Evolutionary conservation across 2,888 invertebrate genomes (phyloP).

Genomic region (Amiota minor): DNA sequence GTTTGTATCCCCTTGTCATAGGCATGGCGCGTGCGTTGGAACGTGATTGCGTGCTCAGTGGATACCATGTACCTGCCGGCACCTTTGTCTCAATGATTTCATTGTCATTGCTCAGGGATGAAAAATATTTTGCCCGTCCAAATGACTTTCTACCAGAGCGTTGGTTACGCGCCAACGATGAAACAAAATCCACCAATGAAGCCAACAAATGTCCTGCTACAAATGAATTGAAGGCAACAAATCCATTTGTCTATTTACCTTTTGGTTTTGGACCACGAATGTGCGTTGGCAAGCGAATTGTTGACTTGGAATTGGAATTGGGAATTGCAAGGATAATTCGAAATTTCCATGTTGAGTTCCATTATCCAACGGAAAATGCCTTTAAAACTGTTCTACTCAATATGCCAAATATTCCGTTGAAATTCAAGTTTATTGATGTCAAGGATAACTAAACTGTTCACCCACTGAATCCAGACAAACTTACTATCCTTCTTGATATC

Average conservation of each 20-base stretch:
- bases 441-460: neutral
- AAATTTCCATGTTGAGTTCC: constrained; percentile 65
- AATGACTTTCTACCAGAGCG: constrained; percentile 82
- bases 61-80: constrained; percentile 79
- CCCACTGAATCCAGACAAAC: neutral
- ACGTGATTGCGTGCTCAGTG: constrained; percentile 77
- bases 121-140: constrained; percentile 77
- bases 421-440: constrained; percentile 70
- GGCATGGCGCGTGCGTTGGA: constrained; percentile 76
- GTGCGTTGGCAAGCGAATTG: constrained; percentile 83
- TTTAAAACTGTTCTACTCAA: constrained; percentile 65
- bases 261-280: constrained; percentile 82
- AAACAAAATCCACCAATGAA: neutral
- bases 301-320: constrained; percentile 81
- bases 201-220: constrained; percentile 76
- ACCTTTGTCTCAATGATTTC: constrained; percentile 83
- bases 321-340: constrained; percentile 73
- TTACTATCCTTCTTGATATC: neutral
- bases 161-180: constrained; percentile 77
- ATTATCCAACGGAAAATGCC: constrained; percentile 63
- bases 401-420: constrained; percentile 69
- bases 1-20: constrained; percentile 77
- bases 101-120: constrained; percentile 75
- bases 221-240: constrained; percentile 75
- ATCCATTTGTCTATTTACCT: constrained; percentile 74